These are phyloP conservation scores for Myrmecophaga tridactyla DNA, from an alignment of 2,113 vertebrate species.

Conservation along the genomic window DNA sequence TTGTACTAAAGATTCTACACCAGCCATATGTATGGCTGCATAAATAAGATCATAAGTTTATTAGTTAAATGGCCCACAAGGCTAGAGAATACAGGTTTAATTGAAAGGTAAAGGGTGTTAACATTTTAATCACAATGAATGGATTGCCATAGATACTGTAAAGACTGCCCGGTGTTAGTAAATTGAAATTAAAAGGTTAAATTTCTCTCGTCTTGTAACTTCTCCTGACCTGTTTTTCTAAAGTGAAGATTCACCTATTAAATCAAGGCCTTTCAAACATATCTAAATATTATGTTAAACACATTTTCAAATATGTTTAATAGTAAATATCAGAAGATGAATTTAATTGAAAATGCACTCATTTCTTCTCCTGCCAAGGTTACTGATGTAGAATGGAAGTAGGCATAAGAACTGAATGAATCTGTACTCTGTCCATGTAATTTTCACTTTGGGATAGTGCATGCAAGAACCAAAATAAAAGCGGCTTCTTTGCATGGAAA, in stretches of 20 bases:
- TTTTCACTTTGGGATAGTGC: neutral
- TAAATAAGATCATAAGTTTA: neutral
- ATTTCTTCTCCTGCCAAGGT: neutral
- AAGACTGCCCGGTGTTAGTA: neutral
- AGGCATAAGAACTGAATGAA: neutral
- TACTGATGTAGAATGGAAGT: neutral
- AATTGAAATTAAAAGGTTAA: slow-evolving; percentile 12
- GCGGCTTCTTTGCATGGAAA: neutral
- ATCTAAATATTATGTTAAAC: neutral
- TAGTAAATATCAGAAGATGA: neutral
- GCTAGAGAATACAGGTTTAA: neutral
- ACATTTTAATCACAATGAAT: slow-evolving; percentile 26
- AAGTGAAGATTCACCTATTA: neutral
- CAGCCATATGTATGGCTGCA: neutral
- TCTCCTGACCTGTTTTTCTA: neutral
- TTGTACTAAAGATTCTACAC: neutral
- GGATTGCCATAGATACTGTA: slow-evolving; percentile 2
- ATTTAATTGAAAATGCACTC: neutral
- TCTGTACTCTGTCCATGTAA: neutral
- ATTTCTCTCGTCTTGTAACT: neutral
- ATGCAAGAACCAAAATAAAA: neutral
- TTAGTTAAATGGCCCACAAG: neutral
- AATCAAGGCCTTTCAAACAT: neutral
- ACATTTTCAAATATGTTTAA: neutral
- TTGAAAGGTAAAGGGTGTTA: slow-evolving; percentile 11